Base-by-base conservation (phyloP, 2,888 invertebrate species). In the Aporophyla lueneburgensis region DNA sequence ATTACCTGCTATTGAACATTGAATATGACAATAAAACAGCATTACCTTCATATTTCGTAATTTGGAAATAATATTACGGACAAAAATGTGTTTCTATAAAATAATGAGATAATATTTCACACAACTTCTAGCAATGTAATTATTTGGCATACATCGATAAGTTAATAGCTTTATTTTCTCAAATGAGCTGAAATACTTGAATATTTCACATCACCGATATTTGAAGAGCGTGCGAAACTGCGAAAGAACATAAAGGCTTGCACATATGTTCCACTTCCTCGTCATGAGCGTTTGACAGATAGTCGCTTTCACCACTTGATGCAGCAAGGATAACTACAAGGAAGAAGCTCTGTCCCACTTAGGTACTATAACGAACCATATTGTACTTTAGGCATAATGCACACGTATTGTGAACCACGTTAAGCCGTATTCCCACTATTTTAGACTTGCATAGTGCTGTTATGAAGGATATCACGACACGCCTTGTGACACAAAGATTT, bases 261-360 rank as follows among this genome's bases (percentile, higher is more conserved):
- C 88, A 89, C 89, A 89, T 89, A 86, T 91, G 86, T 91, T 89
- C 86, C 88, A 93, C 91, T 94, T 95, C 94, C 94, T 93, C 90
- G 87, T 93, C 93, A 92, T 93, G 91, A 92, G 81, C 88, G 89
- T 92, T 92, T 93, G 94, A 93, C 92, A 93, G 92, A 93, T 92
- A 90, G 88, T 89, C 89, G 92, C 96, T 96, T 96, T 96, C 95
- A 93, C 95, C 87, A 85, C 84, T 86, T 86, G 89, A 91, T 93
- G 91, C 90, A 91, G 92, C 87, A 92, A 93, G 93, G 94, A 95
- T 93, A 92, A 89, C 88, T 89, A 92, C 88, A 82, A 94, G 93
- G 93, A 93, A 92, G 92, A 93, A 90, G 91, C 90, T 89, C 83
- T 89, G 92, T 54, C 90, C 92, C 83, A 93, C 90, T 90, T 92